Evolutionary conservation across 2,113 vertebrate species (phyloP).

Genomic region (Ursus arctos): DNA sequence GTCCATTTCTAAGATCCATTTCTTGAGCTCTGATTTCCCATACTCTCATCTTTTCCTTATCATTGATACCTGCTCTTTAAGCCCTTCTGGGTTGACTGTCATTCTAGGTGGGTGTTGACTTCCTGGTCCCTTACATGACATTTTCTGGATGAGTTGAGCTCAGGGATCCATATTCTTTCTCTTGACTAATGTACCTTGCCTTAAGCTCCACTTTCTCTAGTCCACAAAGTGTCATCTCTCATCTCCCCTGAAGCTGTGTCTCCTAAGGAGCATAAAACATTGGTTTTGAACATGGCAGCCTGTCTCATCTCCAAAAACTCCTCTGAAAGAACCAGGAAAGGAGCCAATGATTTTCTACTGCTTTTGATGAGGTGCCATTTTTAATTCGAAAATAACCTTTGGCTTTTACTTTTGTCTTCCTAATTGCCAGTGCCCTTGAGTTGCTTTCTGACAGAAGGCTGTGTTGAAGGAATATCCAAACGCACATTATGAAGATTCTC

Average conservation of each 20-base stretch:
- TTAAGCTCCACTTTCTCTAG: background rate
- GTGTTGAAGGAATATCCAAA: background rate
- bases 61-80: background rate
- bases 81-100: background rate
- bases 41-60: background rate
- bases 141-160: background rate
- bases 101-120: background rate
- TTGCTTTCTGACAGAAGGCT: background rate
- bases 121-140: background rate
- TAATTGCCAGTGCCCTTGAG: background rate
- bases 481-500: background rate
- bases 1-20: background rate
- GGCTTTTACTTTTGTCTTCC: conserved; percentile 5
- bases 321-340: background rate
- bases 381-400: conserved; percentile 37
- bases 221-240: background rate
- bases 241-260: background rate
- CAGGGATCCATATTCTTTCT: background rate
- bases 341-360: background rate
- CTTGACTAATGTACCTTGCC: background rate
- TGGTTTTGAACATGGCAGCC: conserved; percentile 22
- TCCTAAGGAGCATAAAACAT: conserved; percentile 12
- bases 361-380: background rate
- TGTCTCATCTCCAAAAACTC: background rate
- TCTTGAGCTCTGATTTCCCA: background rate